Evolutionary conservation across 2,888 invertebrate species (phyloP), one percentile per base, ranked within the genome.

Genomic region (Drosophila nigricruria): DNA sequence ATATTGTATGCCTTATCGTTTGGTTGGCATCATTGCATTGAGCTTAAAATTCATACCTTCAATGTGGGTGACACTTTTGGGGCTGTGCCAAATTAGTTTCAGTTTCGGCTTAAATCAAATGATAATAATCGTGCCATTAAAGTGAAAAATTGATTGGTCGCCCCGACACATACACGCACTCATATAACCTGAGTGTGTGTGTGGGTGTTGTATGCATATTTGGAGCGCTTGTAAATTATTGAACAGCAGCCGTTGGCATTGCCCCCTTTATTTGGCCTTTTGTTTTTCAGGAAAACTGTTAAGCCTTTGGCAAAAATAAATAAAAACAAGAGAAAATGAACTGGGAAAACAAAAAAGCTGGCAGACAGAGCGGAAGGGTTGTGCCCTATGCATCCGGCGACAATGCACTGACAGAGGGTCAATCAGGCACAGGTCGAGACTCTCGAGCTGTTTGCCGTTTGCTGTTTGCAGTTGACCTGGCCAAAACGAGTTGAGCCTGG

Each of bases 371-470:
- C 58, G 27, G 42, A 63, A 62, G 59, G 52, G 47, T 42, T 42
- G 25, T 34, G 49, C 27, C 60, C 66, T 59, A 20, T 49, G 76
- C 64, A 82, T 85, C 83, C 86, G 88, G 86, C 30, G 88, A 70
- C 88, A 88, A 73, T 82, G 86, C 68, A 81, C 81, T 59, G 54
- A 25, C n/a, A 56, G 49, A 67, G 82, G 82, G 85, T 83, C 77
- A 79, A 57, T 38, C 56, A 38, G 47, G 54, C 62, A 18, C 40
- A 18, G 56, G 64, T 42, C 52, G 34, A 43, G 64, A 59, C 49
- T 70, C 32, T 57, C 1, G n/a, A 18, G 47, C 32, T 50, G 43
- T 47, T 58, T 49, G 52, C 38, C 82, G 70, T 59, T 77, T 58
- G 64, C 40, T 49, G 40, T 47, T 59, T 50, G 53, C 43, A 80